phyloP scores from a whole-genome alignment of 2,888 invertebrate genomes.

The Ichneumoninae sp. region DNA sequence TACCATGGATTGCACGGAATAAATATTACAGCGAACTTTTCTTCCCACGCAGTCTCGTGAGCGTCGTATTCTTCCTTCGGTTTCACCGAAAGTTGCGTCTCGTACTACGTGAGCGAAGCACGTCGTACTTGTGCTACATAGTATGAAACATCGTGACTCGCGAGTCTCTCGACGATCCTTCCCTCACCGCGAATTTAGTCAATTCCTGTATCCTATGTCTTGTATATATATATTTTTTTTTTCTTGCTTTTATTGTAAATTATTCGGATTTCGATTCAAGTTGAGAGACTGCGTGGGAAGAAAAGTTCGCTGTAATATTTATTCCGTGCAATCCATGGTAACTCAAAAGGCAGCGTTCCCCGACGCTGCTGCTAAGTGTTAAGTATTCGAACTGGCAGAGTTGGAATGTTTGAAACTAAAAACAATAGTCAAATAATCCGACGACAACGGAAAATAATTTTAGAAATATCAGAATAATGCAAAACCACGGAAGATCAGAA shows the following conservation, averaged over 20 bases:
- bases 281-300: neutral
- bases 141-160: neutral
- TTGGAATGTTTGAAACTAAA: neutral
- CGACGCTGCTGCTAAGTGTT: neutral
- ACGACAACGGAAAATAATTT: neutral
- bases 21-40: conserved; percentile 63
- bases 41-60: neutral
- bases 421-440: neutral
- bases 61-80: conserved; percentile 17
- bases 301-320: no score
- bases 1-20: conserved; percentile 59
- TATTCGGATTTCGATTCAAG: neutral
- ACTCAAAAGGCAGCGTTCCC: no score
- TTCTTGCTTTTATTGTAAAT: neutral
- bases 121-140: neutral
- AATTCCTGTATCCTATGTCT: neutral
- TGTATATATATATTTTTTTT: neutral
- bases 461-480: no score
- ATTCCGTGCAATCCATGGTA: no score
- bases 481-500: no score
- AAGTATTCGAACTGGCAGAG: neutral
- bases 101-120: neutral
- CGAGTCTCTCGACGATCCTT: no score
- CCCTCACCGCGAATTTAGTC: no score
- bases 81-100: conserved; percentile 1